A percentile compares a stretch with the other conserved stretches of the same genome.
These are phyloP conservation scores for Salvelinus fontinalis DNA, from an alignment of 2,113 vertebrate genomes.

Conservation along the genomic window DNA sequence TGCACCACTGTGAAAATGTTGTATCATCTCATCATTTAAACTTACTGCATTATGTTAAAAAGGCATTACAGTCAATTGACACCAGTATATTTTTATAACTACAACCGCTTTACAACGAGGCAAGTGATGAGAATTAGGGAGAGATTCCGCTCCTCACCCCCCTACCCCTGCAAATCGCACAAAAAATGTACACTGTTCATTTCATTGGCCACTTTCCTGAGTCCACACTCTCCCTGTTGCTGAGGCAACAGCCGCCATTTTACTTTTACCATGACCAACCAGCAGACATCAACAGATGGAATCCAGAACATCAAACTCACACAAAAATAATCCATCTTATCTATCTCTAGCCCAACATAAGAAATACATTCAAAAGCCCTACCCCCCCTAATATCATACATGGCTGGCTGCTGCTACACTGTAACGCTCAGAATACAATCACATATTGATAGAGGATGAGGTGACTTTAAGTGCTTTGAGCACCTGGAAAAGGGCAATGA, in stretches of 20 bases:
- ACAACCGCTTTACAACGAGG: too few relatives aligned
- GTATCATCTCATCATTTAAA: too few relatives aligned
- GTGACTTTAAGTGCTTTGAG: too few relatives aligned
- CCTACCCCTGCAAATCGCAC: conserved; percentile 1
- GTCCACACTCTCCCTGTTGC: conserved; percentile 49
- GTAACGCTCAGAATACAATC: background rate
- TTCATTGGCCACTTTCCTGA: conserved; percentile 22
- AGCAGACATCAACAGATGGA: conserved; percentile 7
- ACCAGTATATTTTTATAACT: too few relatives aligned
- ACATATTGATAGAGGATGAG: too few relatives aligned
- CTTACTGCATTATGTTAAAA: too few relatives aligned
- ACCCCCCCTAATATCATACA: background rate
- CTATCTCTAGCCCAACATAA: background rate
- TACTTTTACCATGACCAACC: conserved; percentile 6
- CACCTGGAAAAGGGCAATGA: too few relatives aligned
- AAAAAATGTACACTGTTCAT: conserved; percentile 9
- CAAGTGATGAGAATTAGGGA: background rate
- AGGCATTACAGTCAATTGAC: too few relatives aligned
- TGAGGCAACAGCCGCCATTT: conserved; percentile 39
- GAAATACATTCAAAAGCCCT: background rate
- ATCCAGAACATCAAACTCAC: conserved; percentile 7
- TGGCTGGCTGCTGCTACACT: background rate
- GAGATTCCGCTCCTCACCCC: background rate
- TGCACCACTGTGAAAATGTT: too few relatives aligned
- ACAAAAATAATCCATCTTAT: conserved; percentile 6